These are phyloP conservation scores for Diploscapter pachys DNA, from an alignment of 1,140 invertebrate species.

Conservation along the genomic window DNA sequence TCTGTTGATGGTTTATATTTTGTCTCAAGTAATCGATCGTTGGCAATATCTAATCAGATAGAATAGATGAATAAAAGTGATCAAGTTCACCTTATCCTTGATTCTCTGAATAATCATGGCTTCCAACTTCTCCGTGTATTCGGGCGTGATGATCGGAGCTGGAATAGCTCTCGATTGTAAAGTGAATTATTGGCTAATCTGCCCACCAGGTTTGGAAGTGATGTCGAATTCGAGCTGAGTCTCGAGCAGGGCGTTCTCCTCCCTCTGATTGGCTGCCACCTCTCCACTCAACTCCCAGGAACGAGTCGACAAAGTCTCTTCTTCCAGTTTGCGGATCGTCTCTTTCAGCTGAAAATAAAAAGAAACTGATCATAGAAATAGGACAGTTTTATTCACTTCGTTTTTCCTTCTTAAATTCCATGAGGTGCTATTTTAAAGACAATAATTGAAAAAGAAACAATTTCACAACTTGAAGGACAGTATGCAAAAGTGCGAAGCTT, in stretches of 20 bases:
- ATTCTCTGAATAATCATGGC: slow-evolving; percentile 85
- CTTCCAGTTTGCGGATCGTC: slow-evolving; percentile 76
- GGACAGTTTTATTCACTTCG: slow-evolving; percentile 1
- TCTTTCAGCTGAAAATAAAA: slow-evolving; percentile 36
- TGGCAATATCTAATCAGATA: too few species aligned
- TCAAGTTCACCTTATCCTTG: slow-evolving; percentile 72
- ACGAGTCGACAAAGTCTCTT: slow-evolving; percentile 75
- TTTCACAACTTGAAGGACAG: too few species aligned
- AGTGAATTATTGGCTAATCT: slow-evolving; percentile 56
- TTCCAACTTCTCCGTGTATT: slow-evolving; percentile 80
- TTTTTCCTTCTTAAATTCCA: too few species aligned
- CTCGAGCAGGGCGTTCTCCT: slow-evolving; percentile 85
- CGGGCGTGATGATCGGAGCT: slow-evolving; percentile 83
- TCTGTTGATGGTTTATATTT: too few species aligned
- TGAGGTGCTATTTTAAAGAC: too few species aligned
- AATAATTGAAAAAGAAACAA: too few species aligned
- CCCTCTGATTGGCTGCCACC: slow-evolving; percentile 72
- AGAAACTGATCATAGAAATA: slow-evolving; percentile 15
- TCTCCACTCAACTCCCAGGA: slow-evolving; percentile 91
- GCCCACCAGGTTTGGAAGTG: slow-evolving; percentile 67
- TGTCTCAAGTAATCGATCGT: too few species aligned
- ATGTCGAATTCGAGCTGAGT: slow-evolving; percentile 86
- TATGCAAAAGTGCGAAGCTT: too few species aligned
- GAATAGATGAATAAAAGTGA: not conserved
- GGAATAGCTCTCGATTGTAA: slow-evolving; percentile 40